Percentiles rank a stretch among this genome's conserved stretches.
Conservation (phyloP, 35 echinoderm and acorn worm genomes). For the Acanthaster planci region DNA sequence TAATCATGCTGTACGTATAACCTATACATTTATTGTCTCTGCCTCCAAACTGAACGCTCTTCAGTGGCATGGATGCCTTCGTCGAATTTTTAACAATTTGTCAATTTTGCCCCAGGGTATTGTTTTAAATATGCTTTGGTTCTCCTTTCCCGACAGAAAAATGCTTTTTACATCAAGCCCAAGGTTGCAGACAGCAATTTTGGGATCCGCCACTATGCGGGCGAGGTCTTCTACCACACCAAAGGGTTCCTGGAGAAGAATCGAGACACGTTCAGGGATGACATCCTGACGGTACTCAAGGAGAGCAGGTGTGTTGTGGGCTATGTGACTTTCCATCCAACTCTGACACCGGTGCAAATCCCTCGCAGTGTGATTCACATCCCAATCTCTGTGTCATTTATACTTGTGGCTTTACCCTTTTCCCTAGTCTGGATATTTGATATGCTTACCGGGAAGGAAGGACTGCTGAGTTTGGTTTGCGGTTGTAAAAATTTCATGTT, state of each 20-base stretch:
- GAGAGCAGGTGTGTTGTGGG: conserved; percentile 82
- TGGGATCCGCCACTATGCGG: conserved; percentile 96
- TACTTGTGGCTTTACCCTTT: too few relatives aligned
- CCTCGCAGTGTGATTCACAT: too few relatives aligned
- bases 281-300: conserved; percentile 79
- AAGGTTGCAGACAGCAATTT: conserved; percentile 71
- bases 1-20: conserved; percentile 83
- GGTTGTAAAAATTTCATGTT: too few relatives aligned
- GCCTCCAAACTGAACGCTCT: too few relatives aligned
- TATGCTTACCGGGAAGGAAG: too few relatives aligned
- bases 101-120: too few relatives aligned
- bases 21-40: too few relatives aligned
- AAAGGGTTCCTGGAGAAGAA: conserved; percentile 98
- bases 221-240: conserved; percentile 87
- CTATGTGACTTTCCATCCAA: neutral
- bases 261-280: conserved; percentile 96
- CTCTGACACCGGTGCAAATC: too few relatives aligned
- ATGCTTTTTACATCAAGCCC: conserved; percentile 88
- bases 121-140: conserved; percentile 3
- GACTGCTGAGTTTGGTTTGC: too few relatives aligned
- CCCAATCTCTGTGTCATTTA: too few relatives aligned
- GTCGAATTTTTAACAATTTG: neutral
- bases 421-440: too few relatives aligned
- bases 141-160: conserved; percentile 71
- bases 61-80: neutral